A percentile compares a stretch with the other conserved stretches of the same genome.
phyloP scores from a whole-genome alignment of 1,140 invertebrate species.

The Bombyx mori region DNA sequence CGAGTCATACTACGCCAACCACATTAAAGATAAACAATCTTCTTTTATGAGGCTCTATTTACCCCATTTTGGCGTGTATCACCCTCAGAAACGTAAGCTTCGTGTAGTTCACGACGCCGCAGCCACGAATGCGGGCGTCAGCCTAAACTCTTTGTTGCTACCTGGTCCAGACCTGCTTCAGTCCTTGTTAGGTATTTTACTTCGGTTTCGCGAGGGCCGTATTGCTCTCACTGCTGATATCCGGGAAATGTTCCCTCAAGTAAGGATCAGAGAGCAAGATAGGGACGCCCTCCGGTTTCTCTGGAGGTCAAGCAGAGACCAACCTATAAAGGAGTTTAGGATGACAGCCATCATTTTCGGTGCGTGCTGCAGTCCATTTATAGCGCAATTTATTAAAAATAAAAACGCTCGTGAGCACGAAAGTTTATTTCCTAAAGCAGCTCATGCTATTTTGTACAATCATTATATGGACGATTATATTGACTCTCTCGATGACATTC shows the following conservation, averaged over 20 bases:
- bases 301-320: conserved; percentile 5
- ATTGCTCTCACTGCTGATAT: conserved; percentile 17
- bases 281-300: conserved; percentile 12
- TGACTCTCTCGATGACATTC: conserved; percentile 20
- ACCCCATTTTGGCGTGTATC: no score
- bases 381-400: conserved; percentile 18
- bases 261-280: conserved; percentile 13
- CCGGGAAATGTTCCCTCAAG: conserved; percentile 16
- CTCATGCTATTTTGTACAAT: conserved; percentile 21
- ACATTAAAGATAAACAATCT: no score
- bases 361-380: conserved; percentile 16
- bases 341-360: conserved; percentile 23
- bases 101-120: no score
- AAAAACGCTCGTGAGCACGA: conserved; percentile 19
- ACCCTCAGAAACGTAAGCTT: no score
- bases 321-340: conserved; percentile 6
- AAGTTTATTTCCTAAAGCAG: conserved; percentile 19
- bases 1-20: background rate
- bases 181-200: conserved; percentile 16
- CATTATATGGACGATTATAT: conserved; percentile 54
- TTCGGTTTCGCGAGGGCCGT: conserved; percentile 15
- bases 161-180: no score
- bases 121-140: no score
- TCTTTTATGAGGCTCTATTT: background rate
- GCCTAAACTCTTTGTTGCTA: no score